phyloP scores from a whole-genome alignment of 2,797 vertebrate genomes.

The Acrossocheilus wenchowensis region DNA sequence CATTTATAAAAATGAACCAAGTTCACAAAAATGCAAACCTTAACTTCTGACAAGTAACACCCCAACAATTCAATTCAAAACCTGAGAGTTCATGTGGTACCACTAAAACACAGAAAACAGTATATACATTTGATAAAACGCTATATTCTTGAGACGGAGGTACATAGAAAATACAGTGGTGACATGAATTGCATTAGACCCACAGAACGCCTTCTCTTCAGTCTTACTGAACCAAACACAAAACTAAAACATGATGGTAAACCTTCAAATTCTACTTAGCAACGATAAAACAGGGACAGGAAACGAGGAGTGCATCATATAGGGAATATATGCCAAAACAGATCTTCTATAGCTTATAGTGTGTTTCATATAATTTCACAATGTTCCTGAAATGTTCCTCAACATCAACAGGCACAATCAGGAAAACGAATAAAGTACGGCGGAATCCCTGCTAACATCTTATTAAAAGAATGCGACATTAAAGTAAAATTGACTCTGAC shows the following conservation, averaged over 20 bases:
- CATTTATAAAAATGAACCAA: slow-evolving; percentile 80
- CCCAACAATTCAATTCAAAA: slow-evolving; percentile 76
- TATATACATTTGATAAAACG: slow-evolving; percentile 66
- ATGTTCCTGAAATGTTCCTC: slow-evolving; percentile 23
- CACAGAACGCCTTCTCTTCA: slow-evolving; percentile 67
- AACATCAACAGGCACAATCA: slow-evolving; percentile 5
- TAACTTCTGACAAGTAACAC: slow-evolving; percentile 69
- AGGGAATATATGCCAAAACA: slow-evolving; percentile 28
- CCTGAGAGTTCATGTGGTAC: slow-evolving; percentile 79
- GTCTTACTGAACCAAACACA: slow-evolving; percentile 54
- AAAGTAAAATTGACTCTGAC: slow-evolving; percentile 19
- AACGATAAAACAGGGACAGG: slow-evolving; percentile 36
- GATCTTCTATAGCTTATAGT: slow-evolving; percentile 37
- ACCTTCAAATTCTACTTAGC: slow-evolving; percentile 39
- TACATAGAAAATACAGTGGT: slow-evolving; percentile 63
- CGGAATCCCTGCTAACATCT: slow-evolving; percentile 25
- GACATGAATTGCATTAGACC: slow-evolving; percentile 77
- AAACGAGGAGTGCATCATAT: slow-evolving; percentile 45
- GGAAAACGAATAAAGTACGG: not conserved
- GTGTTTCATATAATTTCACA: slow-evolving; percentile 18
- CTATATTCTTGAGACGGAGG: slow-evolving; percentile 51
- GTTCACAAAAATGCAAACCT: slow-evolving; percentile 73
- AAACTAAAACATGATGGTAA: slow-evolving; percentile 12
- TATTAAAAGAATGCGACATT: not conserved
- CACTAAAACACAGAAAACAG: slow-evolving; percentile 75